A percentile compares a stretch with the other conserved stretches of the same genome.
phyloP scores from a whole-genome alignment of 1,140 invertebrate genomes.

The Thrips palmi region DNA sequence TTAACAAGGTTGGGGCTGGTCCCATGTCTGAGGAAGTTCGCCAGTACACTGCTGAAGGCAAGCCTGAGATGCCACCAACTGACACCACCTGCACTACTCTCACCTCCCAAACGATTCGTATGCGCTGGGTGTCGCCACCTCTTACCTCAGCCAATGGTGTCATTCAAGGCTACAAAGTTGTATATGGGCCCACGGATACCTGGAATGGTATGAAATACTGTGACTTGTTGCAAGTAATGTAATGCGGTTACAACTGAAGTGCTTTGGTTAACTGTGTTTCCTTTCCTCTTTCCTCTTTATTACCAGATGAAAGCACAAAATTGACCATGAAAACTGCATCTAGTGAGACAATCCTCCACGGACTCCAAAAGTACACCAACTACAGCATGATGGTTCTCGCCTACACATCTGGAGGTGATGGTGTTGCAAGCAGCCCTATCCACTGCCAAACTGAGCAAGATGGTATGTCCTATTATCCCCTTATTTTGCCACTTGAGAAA shows the following conservation, averaged over 20 bases:
- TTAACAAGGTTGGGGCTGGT: slow-evolving; percentile 84
- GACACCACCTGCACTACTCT: slow-evolving; percentile 79
- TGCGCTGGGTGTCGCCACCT: slow-evolving; percentile 84
- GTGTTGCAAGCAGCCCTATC: slow-evolving; percentile 73
- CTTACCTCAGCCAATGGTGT: slow-evolving; percentile 79
- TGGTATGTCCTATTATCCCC: slow-evolving; percentile 33
- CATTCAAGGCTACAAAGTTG: slow-evolving; percentile 90
- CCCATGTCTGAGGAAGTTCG: slow-evolving; percentile 77
- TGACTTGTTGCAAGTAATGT: too few relatives aligned
- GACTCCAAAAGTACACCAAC: slow-evolving; percentile 88
- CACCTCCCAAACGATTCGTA: slow-evolving; percentile 80
- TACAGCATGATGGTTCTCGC: slow-evolving; percentile 93
- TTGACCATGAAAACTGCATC: slow-evolving; percentile 80
- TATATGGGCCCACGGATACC: slow-evolving; percentile 78
- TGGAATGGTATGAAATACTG: slow-evolving; percentile 70
- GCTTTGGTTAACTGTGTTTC: neutral
- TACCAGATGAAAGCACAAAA: slow-evolving; percentile 70
- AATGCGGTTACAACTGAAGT: neutral
- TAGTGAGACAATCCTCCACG: slow-evolving; percentile 80
- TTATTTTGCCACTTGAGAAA: neutral
- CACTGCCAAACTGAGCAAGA: slow-evolving; percentile 92
- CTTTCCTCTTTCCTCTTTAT: slow-evolving; percentile 11
- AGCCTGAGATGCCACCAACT: slow-evolving; percentile 82
- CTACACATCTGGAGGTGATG: slow-evolving; percentile 89
- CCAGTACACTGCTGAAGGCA: slow-evolving; percentile 80